A percentile compares a stretch with the other conserved stretches of the same genome.
phyloP scores from a whole-genome alignment of 2,113 vertebrate species.

The Perca schrenkii region DNA sequence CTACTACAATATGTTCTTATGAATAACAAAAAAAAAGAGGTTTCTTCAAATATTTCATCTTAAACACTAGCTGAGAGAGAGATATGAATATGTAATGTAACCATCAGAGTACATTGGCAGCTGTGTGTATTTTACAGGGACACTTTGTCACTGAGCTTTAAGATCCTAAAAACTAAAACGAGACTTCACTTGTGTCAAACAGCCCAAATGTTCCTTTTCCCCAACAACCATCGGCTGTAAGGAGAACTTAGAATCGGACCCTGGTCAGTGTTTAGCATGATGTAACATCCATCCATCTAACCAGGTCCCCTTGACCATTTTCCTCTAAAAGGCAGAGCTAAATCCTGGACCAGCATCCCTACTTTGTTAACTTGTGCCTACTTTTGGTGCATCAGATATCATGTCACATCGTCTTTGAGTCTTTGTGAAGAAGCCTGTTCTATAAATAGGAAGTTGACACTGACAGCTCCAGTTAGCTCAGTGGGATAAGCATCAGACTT shows the following conservation, averaged over 20 bases:
- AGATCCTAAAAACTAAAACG: not conserved
- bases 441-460: constrained; percentile 79
- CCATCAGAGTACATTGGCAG: not conserved
- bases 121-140: not conserved
- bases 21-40: not conserved
- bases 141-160: not conserved
- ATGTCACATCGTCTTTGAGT: constrained; percentile 70
- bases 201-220: not conserved
- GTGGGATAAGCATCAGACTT: constrained; percentile 71
- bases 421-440: constrained; percentile 66
- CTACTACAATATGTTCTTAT: not conserved
- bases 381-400: constrained; percentile 65
- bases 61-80: not conserved
- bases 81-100: not conserved
- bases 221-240: not conserved
- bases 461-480: constrained; percentile 79
- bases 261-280: not conserved
- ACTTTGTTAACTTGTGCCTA: constrained; percentile 36
- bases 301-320: too few relatives aligned
- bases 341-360: constrained; percentile 10
- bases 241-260: not conserved
- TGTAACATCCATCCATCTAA: not conserved
- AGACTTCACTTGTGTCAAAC: not conserved
- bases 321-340: not conserved
- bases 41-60: not conserved